A percentile compares a stretch with the other conserved stretches of the same genome.
phyloP scores from a whole-genome alignment of 2,888 invertebrate species.

The Agriopis aurantiaria region DNA sequence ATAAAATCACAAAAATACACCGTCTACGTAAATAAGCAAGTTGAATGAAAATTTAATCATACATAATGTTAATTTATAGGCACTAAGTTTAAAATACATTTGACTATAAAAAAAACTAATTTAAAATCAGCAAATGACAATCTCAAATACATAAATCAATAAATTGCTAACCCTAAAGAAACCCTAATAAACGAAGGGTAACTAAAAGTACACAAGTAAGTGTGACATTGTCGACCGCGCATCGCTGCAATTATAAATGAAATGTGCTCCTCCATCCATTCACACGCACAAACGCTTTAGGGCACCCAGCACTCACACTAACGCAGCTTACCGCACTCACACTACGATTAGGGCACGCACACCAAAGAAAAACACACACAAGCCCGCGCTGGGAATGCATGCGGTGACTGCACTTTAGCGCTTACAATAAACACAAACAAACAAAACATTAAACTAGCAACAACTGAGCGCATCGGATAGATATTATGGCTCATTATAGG shows the following conservation, averaged over 20 bases:
- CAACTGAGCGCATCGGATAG: conserved; percentile 67
- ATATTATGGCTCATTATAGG: conserved; percentile 54
- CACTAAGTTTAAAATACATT: background rate
- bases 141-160: conserved; percentile 44
- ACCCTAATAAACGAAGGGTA: conserved; percentile 68
- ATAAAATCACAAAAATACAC: conserved; percentile 75
- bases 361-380: conserved; percentile 68
- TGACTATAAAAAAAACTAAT: conserved; percentile 16
- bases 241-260: conserved; percentile 86
- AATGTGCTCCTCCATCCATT: conserved; percentile 86
- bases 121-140: conserved; percentile 35
- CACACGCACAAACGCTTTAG: conserved; percentile 84
- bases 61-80: background rate
- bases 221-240: conserved; percentile 82
- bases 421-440: conserved; percentile 86
- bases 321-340: conserved; percentile 65
- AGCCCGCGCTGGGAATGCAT: conserved; percentile 77
- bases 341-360: conserved; percentile 64
- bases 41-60: conserved; percentile 16
- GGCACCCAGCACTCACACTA: conserved; percentile 74
- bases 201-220: conserved; percentile 71
- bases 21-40: conserved; percentile 57
- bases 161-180: conserved; percentile 54
- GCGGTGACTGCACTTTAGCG: conserved; percentile 86
- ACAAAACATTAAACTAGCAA: conserved; percentile 80